These are phyloP conservation scores for Calidris pygmaea DNA, from an alignment of 2,113 vertebrate species.

Conservation along the genomic window DNA sequence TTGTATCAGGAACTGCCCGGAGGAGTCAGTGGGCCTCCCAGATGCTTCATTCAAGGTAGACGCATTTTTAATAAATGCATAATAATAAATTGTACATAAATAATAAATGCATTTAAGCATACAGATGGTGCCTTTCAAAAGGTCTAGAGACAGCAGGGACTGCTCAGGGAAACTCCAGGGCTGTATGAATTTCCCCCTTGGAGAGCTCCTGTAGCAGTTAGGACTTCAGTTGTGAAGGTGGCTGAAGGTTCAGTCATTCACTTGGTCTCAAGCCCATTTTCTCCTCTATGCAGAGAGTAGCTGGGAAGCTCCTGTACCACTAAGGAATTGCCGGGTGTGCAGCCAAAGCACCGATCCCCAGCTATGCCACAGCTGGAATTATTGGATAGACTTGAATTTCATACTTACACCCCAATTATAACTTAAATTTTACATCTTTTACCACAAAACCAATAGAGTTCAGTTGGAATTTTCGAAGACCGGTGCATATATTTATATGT, in stretches of 20 bases:
- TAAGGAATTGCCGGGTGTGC: neutral
- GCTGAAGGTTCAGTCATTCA: neutral
- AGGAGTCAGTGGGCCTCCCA: neutral
- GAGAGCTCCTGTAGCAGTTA: neutral
- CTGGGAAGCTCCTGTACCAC: neutral
- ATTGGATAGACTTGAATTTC: neutral
- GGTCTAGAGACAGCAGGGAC: neutral
- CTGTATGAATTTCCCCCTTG: neutral
- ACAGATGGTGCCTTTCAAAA: neutral
- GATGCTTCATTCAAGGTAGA: neutral
- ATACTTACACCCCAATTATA: neutral
- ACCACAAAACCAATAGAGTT: neutral
- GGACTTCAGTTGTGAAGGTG: neutral
- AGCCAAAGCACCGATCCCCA: neutral
- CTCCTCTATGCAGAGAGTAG: neutral
- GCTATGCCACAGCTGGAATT: fast-evolving
- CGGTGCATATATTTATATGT: neutral
- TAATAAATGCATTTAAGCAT: neutral
- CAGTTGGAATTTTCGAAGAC: neutral
- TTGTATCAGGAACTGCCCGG: neutral
- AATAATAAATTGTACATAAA: neutral
- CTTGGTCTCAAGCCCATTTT: neutral
- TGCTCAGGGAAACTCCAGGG: neutral
- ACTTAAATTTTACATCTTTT: neutral
- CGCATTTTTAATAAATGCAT: neutral